Evolutionary conservation across 2,888 invertebrate species (phyloP).

Genomic region (Drosophila siamana): DNA sequence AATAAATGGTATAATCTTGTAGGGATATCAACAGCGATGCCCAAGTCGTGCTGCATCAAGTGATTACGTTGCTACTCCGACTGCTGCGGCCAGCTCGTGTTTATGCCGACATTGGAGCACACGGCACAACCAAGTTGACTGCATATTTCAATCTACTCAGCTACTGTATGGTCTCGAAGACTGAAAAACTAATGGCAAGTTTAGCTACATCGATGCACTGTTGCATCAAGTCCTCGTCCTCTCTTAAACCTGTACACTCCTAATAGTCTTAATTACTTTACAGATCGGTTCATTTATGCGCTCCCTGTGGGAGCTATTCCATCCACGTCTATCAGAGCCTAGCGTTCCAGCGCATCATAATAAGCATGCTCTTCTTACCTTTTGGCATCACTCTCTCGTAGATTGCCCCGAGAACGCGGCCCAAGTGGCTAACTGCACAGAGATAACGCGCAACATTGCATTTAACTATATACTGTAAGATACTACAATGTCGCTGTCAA

Average conservation of each 20-base stretch:
- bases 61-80: slow-evolving; percentile 91
- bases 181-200: slow-evolving; percentile 95
- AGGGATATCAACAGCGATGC: slow-evolving; percentile 87
- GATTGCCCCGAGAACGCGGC: slow-evolving; percentile 97
- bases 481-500: no score
- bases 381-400: slow-evolving; percentile 96
- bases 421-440: slow-evolving; percentile 93
- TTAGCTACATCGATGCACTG: slow-evolving; percentile 6
- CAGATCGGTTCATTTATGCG: slow-evolving; percentile 97
- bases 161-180: slow-evolving; percentile 95
- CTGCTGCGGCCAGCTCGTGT: slow-evolving; percentile 93
- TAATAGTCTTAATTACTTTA: slow-evolving; percentile 52
- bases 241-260: background rate
- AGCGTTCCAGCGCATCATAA: slow-evolving; percentile 98
- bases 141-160: slow-evolving; percentile 96
- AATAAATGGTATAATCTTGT: slow-evolving; percentile 8
- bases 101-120: slow-evolving; percentile 93
- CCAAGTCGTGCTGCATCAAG: slow-evolving; percentile 88
- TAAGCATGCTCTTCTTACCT: slow-evolving; percentile 95
- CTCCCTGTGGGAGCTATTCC: slow-evolving; percentile 97
- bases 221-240: no score
- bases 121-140: slow-evolving; percentile 96
- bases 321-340: slow-evolving; percentile 97
- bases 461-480: slow-evolving; percentile 97
- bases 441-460: slow-evolving; percentile 96